A percentile compares a stretch with the other conserved stretches of the same genome.
These are phyloP conservation scores for Microcebus lehilahytsara DNA, from an alignment of 2,113 vertebrate species.

Conservation along the genomic window DNA sequence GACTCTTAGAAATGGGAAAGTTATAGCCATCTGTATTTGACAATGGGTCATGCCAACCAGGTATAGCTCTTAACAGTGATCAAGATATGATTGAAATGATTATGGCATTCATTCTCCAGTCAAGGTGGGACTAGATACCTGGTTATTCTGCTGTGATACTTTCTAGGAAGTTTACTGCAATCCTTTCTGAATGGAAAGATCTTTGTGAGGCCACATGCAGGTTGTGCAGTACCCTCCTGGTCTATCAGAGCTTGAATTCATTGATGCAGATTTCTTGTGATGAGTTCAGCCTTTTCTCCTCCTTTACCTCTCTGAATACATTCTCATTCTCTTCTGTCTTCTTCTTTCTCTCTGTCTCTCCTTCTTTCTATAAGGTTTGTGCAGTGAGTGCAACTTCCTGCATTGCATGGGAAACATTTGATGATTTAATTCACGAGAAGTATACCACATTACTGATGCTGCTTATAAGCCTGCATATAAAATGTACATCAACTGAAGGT, in stretches of 20 bases:
- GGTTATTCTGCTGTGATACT: background rate
- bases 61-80: background rate
- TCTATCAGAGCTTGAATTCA: background rate
- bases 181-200: background rate
- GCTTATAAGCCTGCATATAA: background rate
- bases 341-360: background rate
- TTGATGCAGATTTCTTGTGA: background rate
- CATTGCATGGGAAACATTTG: background rate
- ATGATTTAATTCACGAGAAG: background rate
- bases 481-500: background rate
- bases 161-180: background rate
- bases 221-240: background rate
- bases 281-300: background rate
- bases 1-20: background rate
- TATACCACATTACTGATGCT: background rate
- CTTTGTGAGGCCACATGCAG: background rate
- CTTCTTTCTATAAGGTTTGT: background rate
- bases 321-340: background rate
- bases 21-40: background rate
- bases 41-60: background rate
- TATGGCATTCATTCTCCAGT: background rate
- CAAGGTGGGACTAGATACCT: background rate
- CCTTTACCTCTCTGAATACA: background rate
- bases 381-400: background rate
- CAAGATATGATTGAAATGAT: background rate